Conservation (phyloP, 2,888 invertebrate genomes). For the Phaonia tiefii region DNA sequence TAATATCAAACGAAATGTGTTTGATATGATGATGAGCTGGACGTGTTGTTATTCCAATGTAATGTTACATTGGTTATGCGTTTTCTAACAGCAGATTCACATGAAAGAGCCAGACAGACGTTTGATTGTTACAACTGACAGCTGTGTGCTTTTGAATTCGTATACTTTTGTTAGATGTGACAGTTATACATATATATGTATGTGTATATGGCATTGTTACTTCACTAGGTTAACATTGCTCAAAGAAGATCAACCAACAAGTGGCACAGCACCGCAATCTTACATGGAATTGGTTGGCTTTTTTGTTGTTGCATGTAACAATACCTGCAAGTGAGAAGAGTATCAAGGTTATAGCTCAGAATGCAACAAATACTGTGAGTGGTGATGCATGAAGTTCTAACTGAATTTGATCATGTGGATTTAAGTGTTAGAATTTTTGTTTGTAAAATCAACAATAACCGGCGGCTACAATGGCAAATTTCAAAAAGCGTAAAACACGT, state of each 20-base stretch:
- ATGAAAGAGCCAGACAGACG: not conserved
- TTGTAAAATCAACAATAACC: no score
- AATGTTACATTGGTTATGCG: not conserved
- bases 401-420: no score
- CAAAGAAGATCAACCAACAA: constrained; percentile 6
- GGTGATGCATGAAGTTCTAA: no score
- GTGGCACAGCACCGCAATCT: not conserved
- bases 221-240: constrained; percentile 40
- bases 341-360: constrained; percentile 12
- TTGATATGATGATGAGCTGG: no score
- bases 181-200: not conserved
- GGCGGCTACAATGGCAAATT: no score
- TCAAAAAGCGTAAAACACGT: no score
- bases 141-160: not conserved
- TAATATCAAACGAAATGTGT: no score
- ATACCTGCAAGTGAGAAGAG: constrained; percentile 5
- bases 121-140: not conserved
- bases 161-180: not conserved
- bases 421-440: no score
- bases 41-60: not conserved
- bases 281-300: no score
- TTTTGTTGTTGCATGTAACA: not conserved
- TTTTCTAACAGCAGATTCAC: not conserved
- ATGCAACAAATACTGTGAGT: no score
- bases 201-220: constrained; percentile 40